Base-by-base conservation (phyloP, 2,113 vertebrate genomes). In the Nibea albiflora region DNA sequence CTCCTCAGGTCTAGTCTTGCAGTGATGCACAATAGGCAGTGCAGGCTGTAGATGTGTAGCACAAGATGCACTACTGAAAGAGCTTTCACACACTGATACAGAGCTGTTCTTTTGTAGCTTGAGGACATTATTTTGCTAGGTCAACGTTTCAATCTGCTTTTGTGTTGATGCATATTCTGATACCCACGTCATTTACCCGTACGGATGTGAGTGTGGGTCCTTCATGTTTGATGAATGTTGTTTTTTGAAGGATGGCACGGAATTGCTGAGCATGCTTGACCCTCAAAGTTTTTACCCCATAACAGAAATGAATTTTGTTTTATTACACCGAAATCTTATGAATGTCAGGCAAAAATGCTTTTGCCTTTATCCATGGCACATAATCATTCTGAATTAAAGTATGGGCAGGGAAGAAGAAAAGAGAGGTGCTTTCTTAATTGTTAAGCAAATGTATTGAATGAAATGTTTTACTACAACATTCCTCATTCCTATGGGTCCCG, bases 391-490 rank as follows among this genome's bases (percentile, higher is more conserved):
- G 57, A 58, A 69, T 81, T 82, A 60, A 58, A 61, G 39, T 17
- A 9, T 15, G 17, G 50, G 17, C 26, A 44, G 53, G 24, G 39
- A 78, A 46, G 31, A 39, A 54, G 49, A 65, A 31, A 10, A 56
- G 19, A 31, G 5, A 22, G 6, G 0, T 70, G 35, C 11, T 68
- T 76, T 80, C 66, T 71, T 78, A 71, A 80, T 83, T 82, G 67
- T 77, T 89, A 35, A 58, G 54, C 78, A 52, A 77, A 83, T 83
- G 56, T 66, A 61, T 53, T 72, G 63, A 69, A 67, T 78, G 46
- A 64, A 88, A 77, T 76, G 74, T 66, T 64, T 73, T 64, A 64
- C 61, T 60, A 35, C 72, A 73, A 60, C 76, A 56, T 76, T 46
- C 42, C 39, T 62, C 19, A 9, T 62, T 74, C 42, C 22, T 88